Conservation (phyloP, 1,140 invertebrate species). For the Drosophila athabasca region DNA sequence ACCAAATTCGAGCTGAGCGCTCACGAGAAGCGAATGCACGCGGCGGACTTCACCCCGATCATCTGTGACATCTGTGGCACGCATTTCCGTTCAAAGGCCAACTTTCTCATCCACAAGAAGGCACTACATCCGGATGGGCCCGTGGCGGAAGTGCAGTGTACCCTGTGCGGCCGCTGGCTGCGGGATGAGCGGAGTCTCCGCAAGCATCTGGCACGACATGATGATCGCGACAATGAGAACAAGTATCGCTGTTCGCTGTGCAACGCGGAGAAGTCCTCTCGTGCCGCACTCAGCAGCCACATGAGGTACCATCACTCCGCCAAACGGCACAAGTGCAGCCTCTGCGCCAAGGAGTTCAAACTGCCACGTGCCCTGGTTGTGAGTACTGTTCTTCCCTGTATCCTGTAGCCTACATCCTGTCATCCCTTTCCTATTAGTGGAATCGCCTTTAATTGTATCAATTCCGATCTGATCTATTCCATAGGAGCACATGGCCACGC, state of each 20-base stretch:
- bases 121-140: slow-evolving; percentile 70
- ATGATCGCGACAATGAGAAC: slow-evolving; percentile 64
- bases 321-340: slow-evolving; percentile 67
- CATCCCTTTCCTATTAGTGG: neutral
- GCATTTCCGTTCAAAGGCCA: slow-evolving; percentile 70
- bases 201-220: slow-evolving; percentile 65
- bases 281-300: slow-evolving; percentile 70
- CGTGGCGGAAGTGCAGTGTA: slow-evolving; percentile 70
- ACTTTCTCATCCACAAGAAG: slow-evolving; percentile 73
- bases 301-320: slow-evolving; percentile 76
- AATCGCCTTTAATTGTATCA: neutral
- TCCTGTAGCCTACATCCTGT: neutral
- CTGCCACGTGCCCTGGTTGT: slow-evolving; percentile 58
- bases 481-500: slow-evolving; percentile 78
- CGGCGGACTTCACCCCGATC: slow-evolving; percentile 63
- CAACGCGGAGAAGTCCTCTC: slow-evolving; percentile 68
- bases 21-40: slow-evolving; percentile 69
- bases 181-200: slow-evolving; percentile 74
- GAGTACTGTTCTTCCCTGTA: slow-evolving; percentile 5
- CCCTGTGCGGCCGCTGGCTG: slow-evolving; percentile 70
- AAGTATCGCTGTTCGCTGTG: slow-evolving; percentile 70
- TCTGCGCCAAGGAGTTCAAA: slow-evolving; percentile 79
- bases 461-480: slow-evolving; percentile 12
- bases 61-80: slow-evolving; percentile 76
- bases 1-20: slow-evolving; percentile 61